A percentile compares a stretch with the other conserved stretches of the same genome.
Evolutionary conservation across 2,113 vertebrate genomes (phyloP).

Genomic region (Phrynosoma blainvillii): DNA sequence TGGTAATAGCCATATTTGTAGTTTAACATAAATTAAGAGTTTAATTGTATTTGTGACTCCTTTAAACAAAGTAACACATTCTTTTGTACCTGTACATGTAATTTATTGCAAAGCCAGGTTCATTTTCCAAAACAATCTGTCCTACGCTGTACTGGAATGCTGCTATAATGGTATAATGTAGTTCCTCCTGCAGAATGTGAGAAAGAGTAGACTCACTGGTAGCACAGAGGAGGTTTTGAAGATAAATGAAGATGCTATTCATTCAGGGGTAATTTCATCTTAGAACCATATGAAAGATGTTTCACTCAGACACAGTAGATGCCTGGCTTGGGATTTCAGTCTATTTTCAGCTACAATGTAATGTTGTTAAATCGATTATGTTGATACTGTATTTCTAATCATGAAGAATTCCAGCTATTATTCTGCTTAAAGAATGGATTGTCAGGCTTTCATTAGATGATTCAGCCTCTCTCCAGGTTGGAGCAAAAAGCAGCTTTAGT

Average conservation of each 20-base stretch:
- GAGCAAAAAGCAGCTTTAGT: constrained; percentile 70
- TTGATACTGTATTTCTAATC: constrained; percentile 78
- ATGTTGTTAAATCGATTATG: constrained; percentile 76
- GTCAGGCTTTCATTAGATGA: constrained; percentile 69
- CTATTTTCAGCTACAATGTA: constrained; percentile 72
- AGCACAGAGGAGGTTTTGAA: constrained; percentile 90
- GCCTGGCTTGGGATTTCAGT: constrained; percentile 74
- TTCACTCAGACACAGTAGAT: constrained; percentile 74
- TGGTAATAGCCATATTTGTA: constrained; percentile 97
- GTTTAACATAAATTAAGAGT: constrained; percentile 97
- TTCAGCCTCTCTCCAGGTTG: constrained; percentile 63
- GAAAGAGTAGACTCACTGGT: constrained; percentile 89
- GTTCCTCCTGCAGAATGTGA: constrained; percentile 84
- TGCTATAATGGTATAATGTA: constrained; percentile 93
- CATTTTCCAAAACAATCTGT: constrained; percentile 97
- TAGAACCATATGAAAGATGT: constrained; percentile 93
- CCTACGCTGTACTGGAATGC: constrained; percentile 87
- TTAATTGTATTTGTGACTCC: constrained; percentile 99
- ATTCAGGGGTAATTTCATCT: constrained; percentile 98
- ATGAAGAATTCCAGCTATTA: constrained; percentile 73
- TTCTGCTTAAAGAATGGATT: constrained; percentile 63
- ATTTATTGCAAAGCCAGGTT: constrained; percentile 99
- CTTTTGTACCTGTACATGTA: constrained; percentile 95
- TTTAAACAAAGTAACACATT: constrained; percentile 98
- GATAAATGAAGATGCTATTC: constrained; percentile 99